Conservation (phyloP, 2,797 vertebrate genomes). For the Sebastes iracundus region DNA sequence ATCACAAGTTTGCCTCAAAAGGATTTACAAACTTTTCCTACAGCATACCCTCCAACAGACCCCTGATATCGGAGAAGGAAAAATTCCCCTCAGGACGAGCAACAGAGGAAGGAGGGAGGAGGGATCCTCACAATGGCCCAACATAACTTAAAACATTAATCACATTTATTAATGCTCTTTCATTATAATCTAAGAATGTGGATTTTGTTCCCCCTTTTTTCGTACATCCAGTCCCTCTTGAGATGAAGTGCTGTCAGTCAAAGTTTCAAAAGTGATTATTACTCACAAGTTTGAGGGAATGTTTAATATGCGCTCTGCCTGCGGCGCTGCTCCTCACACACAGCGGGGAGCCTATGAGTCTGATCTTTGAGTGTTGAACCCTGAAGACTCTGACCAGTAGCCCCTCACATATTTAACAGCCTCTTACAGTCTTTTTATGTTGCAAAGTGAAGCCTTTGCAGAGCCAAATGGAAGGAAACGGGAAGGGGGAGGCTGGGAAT, state of each 20-base stretch:
- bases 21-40: neutral
- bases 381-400: constrained; percentile 6
- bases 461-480: neutral
- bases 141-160: neutral
- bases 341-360: neutral
- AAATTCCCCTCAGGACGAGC: neutral
- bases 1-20: neutral
- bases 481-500: no score
- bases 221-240: neutral
- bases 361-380: constrained; percentile 14
- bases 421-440: neutral
- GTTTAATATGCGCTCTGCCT: neutral
- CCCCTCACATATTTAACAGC: neutral
- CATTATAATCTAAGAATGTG: neutral
- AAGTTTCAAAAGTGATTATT: neutral
- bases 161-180: neutral
- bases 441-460: neutral
- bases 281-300: neutral
- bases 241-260: neutral
- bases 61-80: neutral
- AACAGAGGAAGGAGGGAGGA: neutral
- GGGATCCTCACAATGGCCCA: neutral
- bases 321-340: neutral
- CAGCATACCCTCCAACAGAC: neutral
- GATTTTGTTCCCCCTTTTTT: neutral